phyloP scores from a whole-genome alignment of 2,888 invertebrate species.

The Anoplius nigerrimus region DNA sequence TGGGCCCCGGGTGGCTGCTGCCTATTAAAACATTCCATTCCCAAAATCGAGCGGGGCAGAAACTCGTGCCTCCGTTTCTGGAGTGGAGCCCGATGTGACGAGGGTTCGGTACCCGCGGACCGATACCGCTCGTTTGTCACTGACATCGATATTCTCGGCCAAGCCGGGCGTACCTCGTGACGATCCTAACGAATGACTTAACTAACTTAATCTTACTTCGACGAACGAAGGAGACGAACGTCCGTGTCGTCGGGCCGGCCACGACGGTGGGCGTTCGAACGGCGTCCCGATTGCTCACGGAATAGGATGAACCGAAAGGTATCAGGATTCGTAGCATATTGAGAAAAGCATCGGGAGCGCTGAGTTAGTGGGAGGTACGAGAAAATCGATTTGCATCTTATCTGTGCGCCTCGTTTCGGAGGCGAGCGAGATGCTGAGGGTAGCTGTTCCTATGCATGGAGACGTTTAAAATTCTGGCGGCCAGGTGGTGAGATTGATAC shows the following conservation, averaged over 20 bases:
- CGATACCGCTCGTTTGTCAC: slow-evolving; percentile 64
- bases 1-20: slow-evolving; percentile 22
- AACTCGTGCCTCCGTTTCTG: slow-evolving; percentile 47
- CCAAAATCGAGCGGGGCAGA: slow-evolving; percentile 55
- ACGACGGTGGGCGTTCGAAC: too few species aligned
- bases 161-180: slow-evolving; percentile 36
- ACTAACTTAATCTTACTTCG: slow-evolving; percentile 48
- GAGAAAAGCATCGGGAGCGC: too few species aligned
- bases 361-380: too few species aligned
- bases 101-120: slow-evolving; percentile 54
- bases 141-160: slow-evolving; percentile 52
- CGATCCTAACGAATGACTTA: slow-evolving; percentile 60
- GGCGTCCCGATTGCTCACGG: too few species aligned
- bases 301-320: too few species aligned
- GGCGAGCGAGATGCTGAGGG: too few species aligned
- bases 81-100: slow-evolving; percentile 40
- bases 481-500: slow-evolving; percentile 67
- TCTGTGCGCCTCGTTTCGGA: too few species aligned
- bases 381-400: too few species aligned
- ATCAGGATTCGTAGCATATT: too few species aligned
- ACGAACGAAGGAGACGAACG: slow-evolving; percentile 13
- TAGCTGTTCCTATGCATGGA: not conserved
- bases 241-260: slow-evolving; percentile 19
- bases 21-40: slow-evolving; percentile 64
- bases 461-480: slow-evolving; percentile 13